Evolutionary conservation across 2,113 vertebrate genomes (phyloP).

Genomic region (Ochotona curzoniae): DNA sequence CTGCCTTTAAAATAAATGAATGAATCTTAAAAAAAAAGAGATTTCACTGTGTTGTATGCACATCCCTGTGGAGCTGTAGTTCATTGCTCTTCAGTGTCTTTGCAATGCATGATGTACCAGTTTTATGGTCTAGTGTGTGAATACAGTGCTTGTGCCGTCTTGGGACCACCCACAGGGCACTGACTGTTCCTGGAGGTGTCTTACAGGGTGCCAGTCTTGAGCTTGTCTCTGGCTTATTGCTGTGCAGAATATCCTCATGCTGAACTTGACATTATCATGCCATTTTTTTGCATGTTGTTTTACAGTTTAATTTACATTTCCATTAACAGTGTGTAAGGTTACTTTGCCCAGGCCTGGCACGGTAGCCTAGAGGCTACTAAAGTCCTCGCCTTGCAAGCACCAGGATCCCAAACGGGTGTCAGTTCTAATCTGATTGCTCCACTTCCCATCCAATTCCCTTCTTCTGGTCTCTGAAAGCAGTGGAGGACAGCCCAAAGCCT

Average conservation of each 20-base stretch:
- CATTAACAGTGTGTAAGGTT: background rate
- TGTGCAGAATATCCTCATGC: background rate
- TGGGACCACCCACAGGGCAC: background rate
- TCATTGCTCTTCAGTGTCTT: background rate
- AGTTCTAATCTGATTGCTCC: too few relatives aligned
- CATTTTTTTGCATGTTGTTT: background rate
- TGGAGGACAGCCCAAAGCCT: too few relatives aligned
- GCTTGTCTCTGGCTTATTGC: background rate
- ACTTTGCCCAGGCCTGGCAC: too few relatives aligned
- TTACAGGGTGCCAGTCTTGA: too few relatives aligned
- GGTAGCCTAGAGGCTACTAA: too few relatives aligned
- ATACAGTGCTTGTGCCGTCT: background rate
- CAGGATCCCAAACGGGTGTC: too few relatives aligned
- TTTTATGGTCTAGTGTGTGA: background rate
- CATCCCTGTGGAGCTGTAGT: background rate
- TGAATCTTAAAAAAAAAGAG: too few relatives aligned
- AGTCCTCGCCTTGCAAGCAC: too few relatives aligned
- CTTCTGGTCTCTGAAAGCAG: too few relatives aligned
- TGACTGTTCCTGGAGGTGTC: background rate
- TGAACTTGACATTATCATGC: background rate
- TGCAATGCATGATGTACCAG: background rate
- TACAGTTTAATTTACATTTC: background rate
- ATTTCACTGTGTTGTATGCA: background rate
- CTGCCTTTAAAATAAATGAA: too few relatives aligned
- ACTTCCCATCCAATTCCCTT: too few relatives aligned